phyloP scores from a whole-genome alignment of 37 sponge, comb jelly and placozoan species.

The Trichoplax adhaerens region DNA sequence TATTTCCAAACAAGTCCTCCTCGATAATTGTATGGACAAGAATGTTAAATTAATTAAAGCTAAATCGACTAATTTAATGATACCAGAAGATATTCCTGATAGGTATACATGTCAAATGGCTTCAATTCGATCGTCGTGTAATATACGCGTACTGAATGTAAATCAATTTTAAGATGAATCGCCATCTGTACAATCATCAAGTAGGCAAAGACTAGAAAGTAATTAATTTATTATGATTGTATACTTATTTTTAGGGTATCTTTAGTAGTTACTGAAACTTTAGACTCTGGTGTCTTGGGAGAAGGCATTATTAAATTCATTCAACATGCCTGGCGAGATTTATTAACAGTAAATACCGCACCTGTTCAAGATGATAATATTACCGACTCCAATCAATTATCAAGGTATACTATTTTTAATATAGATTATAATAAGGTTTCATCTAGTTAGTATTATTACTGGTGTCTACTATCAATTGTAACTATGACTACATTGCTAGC shows the following conservation, averaged over 20 bases:
- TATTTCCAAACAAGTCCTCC: conserved; percentile 24
- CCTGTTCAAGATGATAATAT: conserved; percentile 5
- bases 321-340: conserved; percentile 43
- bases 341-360: conserved; percentile 7
- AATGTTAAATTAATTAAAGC: conserved; percentile 13
- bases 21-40: conserved; percentile 25
- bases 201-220: neutral
- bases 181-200: neutral
- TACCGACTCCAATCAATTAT: neutral
- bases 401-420: no score
- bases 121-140: neutral
- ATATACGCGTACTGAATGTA: no score
- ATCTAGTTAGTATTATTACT: no score
- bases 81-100: conserved; percentile 24
- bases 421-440: no score
- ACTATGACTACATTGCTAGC: no score
- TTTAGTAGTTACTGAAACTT: conserved; percentile 51
- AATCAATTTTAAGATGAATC: no score
- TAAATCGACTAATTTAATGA: conserved; percentile 14
- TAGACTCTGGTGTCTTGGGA: conserved; percentile 55
- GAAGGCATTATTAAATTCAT: conserved; percentile 40
- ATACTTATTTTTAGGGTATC: conserved; percentile 19
- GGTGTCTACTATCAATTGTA: no score
- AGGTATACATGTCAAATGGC: conserved; percentile 9
- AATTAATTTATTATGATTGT: neutral